phyloP scores from a whole-genome alignment of 2,888 invertebrate species.

The Andricus quercusramuli region DNA sequence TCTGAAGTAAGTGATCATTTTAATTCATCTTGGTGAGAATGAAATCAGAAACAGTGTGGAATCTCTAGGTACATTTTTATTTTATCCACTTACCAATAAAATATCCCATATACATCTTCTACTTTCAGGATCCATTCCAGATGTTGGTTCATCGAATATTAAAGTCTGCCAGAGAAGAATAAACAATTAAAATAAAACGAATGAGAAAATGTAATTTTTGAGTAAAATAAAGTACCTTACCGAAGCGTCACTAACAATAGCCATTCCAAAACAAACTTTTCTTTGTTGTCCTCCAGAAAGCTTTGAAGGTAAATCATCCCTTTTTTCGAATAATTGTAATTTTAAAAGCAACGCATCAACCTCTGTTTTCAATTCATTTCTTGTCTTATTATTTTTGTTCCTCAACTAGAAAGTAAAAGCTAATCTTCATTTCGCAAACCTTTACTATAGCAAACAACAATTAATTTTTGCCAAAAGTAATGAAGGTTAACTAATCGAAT shows the following conservation, averaged over 20 bases:
- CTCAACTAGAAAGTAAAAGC: slow-evolving; percentile 80
- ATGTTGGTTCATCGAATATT: slow-evolving; percentile 91
- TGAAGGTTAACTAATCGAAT: too few relatives aligned
- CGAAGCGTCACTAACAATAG: slow-evolving; percentile 87
- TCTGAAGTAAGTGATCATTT: slow-evolving; percentile 66
- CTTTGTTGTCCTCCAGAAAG: slow-evolving; percentile 96
- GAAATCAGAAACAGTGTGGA: too few relatives aligned
- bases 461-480: too few relatives aligned
- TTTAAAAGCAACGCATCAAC: slow-evolving; percentile 81
- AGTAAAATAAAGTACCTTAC: slow-evolving; percentile 65
- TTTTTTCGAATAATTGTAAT: slow-evolving; percentile 84
- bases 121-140: slow-evolving; percentile 94
- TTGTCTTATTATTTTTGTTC: slow-evolving; percentile 77
- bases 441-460: too few relatives aligned
- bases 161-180: slow-evolving; percentile 73
- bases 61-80: too few relatives aligned
- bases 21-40: too few relatives aligned
- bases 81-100: slow-evolving; percentile 80
- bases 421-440: too few relatives aligned
- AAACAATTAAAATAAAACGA: too few relatives aligned
- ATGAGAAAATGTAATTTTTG: slow-evolving; percentile 6
- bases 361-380: slow-evolving; percentile 79
- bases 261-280: slow-evolving; percentile 91
- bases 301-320: slow-evolving; percentile 80
- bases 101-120: slow-evolving; percentile 93